Evolutionary conservation across 2,888 invertebrate species (phyloP).

Genomic region (Schizaphis graminum): DNA sequence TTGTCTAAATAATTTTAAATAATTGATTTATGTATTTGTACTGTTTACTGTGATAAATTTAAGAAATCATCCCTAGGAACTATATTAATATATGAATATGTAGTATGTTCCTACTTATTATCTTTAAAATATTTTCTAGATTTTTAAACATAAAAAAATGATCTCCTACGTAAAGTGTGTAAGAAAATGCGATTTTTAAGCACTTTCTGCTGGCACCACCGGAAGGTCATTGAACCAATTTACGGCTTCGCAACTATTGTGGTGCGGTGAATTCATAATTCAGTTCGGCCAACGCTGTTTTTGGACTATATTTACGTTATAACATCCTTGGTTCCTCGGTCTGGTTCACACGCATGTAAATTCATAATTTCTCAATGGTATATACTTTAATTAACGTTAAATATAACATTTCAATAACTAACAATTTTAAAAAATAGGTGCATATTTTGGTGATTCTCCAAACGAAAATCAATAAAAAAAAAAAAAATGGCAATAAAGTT

Average conservation of each 20-base stretch:
- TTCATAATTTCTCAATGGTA: neutral
- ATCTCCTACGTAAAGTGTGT: neutral
- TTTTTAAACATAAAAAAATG: neutral
- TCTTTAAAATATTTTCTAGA: neutral
- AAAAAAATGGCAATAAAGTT: neutral
- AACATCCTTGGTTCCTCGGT: slow-evolving; percentile 48
- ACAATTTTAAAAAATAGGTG: neutral
- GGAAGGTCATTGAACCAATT: slow-evolving; percentile 62
- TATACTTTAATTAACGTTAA: neutral
- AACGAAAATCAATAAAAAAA: neutral
- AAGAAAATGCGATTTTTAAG: slow-evolving; percentile 2
- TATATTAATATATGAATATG: neutral
- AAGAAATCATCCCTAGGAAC: neutral
- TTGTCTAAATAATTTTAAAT: neutral
- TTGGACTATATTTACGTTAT: slow-evolving; percentile 28
- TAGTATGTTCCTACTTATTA: neutral
- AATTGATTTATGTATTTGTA: neutral
- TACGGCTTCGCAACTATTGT: slow-evolving; percentile 29
- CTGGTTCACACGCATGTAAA: slow-evolving; percentile 39
- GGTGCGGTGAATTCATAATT: slow-evolving; percentile 60
- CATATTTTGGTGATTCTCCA: neutral
- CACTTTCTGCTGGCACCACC: slow-evolving; percentile 44
- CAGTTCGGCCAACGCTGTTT: slow-evolving; percentile 31
- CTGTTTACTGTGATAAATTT: neutral
- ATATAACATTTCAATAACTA: neutral